These are phyloP conservation scores for Apostichopus californicus DNA, from an alignment of 35 echinoderm and acorn worm genomes.

Conservation along the genomic window DNA sequence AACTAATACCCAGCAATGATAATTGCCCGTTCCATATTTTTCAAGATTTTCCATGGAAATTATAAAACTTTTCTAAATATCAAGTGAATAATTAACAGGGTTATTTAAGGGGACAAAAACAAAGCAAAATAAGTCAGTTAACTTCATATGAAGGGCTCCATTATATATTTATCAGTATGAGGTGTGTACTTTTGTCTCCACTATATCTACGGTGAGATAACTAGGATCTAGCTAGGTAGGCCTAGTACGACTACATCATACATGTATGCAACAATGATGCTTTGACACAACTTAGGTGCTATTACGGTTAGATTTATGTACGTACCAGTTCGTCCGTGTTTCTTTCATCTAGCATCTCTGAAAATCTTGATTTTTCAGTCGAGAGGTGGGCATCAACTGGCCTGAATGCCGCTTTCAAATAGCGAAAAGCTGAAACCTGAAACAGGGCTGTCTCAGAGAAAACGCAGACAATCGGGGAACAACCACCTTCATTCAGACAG, in stretches of 20 bases:
- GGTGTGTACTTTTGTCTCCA: neutral
- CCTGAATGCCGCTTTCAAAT: conserved; percentile 95
- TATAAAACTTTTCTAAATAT: too few species aligned
- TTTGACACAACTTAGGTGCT: too few species aligned
- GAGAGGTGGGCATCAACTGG: conserved; percentile 22
- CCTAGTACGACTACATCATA: too few species aligned
- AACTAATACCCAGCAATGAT: neutral
- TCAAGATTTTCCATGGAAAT: neutral
- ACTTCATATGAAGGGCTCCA: too few species aligned
- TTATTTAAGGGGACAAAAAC: too few species aligned
- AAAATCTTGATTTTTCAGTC: conserved; percentile 5
- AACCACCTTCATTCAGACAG: conserved; percentile 84
- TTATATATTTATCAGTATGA: neutral
- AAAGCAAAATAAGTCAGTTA: too few species aligned
- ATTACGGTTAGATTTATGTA: neutral
- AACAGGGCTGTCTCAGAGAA: conserved; percentile 78
- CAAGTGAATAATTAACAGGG: too few species aligned
- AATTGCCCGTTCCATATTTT: neutral
- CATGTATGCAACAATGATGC: neutral
- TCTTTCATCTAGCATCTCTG: neutral
- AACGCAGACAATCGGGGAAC: conserved; percentile 87
- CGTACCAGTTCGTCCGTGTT: neutral
- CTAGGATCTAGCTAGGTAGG: too few species aligned
- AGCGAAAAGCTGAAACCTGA: conserved; percentile 84
- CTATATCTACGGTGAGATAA: too few species aligned